Conservation (phyloP, 2,797 vertebrate species). For the Rhadinocentrus ornatus region DNA sequence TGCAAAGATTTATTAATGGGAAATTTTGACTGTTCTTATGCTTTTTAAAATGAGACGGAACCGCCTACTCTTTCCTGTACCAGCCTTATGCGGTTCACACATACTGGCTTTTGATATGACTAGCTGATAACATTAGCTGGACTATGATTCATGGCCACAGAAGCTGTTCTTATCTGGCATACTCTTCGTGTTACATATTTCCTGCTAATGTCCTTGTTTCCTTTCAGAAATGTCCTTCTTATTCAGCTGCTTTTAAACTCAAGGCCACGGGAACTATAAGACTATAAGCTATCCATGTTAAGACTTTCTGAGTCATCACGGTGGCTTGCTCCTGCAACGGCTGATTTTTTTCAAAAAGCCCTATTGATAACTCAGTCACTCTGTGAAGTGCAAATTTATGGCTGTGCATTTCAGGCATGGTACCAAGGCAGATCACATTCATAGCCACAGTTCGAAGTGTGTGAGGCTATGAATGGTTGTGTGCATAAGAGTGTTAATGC, state of each 20-base stretch:
- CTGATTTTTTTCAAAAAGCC: slow-evolving; percentile 17
- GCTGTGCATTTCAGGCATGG: not conserved
- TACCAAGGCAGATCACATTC: slow-evolving; percentile 17
- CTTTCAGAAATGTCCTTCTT: slow-evolving; percentile 49
- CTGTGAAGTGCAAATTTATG: slow-evolving; percentile 33
- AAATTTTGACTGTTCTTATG: slow-evolving; percentile 41
- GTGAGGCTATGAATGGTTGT: slow-evolving; percentile 4
- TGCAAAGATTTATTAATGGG: not conserved
- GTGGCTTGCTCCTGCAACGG: slow-evolving; percentile 9
- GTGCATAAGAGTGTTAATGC: slow-evolving; percentile 25
- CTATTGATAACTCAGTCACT: slow-evolving; percentile 46
- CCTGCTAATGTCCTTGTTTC: slow-evolving; percentile 56
- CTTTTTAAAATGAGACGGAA: slow-evolving; percentile 16
- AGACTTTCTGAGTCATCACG: slow-evolving; percentile 19
- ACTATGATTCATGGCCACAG: slow-evolving; percentile 71
- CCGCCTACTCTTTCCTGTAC: slow-evolving; percentile 25
- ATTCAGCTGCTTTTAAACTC: slow-evolving; percentile 40
- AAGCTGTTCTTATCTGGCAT: slow-evolving; percentile 71
- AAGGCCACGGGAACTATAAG: slow-evolving; percentile 39
- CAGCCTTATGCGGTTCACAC: slow-evolving; percentile 6
- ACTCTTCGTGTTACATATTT: slow-evolving; percentile 64
- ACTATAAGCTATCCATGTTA: slow-evolving; percentile 30
- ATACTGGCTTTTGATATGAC: slow-evolving; percentile 40
- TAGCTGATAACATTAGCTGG: slow-evolving; percentile 56
- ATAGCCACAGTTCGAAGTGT: not conserved